These are phyloP conservation scores for Poicephalus meyeri DNA, from an alignment of 2,113 vertebrate genomes.

Conservation along the genomic window DNA sequence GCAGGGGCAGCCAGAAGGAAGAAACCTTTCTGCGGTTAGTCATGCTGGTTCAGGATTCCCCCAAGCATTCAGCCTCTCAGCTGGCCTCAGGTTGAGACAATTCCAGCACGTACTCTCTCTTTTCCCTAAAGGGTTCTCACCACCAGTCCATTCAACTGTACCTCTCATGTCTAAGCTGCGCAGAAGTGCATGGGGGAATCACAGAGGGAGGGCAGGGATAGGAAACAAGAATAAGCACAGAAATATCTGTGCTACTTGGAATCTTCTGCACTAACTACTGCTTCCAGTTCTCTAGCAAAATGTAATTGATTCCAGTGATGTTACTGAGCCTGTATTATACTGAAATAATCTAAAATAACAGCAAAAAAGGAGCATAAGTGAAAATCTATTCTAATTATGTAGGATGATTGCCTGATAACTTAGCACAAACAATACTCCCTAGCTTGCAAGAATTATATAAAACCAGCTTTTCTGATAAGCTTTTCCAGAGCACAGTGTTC, in stretches of 20 bases:
- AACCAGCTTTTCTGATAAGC: neutral
- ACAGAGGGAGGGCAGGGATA: neutral
- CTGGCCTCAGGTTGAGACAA: neutral
- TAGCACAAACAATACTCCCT: neutral
- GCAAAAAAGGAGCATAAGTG: neutral
- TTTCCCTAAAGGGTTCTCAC: neutral
- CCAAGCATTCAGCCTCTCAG: neutral
- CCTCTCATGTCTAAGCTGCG: neutral
- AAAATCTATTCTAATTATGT: neutral
- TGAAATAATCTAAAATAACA: neutral
- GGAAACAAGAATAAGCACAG: neutral
- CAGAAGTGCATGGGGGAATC: neutral
- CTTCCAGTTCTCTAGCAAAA: neutral
- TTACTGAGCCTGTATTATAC: neutral
- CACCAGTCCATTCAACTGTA: neutral
- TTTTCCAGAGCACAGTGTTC: neutral
- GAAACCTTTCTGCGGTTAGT: neutral
- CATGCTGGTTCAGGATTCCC: neutral
- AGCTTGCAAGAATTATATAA: neutral
- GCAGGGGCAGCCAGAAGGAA: neutral
- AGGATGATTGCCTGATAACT: neutral
- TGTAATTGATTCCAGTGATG: neutral
- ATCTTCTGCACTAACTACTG: neutral
- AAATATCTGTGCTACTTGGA: neutral
- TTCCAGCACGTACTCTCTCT: accelerated